These are phyloP conservation scores for Trachemys scripta DNA, from an alignment of 2,113 vertebrate genomes.

Conservation along the genomic window DNA sequence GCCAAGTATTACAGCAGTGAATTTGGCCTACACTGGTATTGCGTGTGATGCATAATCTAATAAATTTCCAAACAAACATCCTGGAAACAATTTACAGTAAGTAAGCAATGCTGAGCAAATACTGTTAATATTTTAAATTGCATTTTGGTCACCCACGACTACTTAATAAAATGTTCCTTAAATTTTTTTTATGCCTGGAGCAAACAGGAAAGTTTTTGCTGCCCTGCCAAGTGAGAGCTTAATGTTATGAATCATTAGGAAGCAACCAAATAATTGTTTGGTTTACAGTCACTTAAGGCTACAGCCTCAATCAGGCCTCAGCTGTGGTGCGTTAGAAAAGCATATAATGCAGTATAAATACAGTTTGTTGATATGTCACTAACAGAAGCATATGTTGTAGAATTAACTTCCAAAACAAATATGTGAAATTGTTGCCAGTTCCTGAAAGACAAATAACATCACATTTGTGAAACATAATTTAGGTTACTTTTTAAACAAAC, in stretches of 20 bases:
- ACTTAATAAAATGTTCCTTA: constrained; percentile 40
- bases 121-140: constrained; percentile 77
- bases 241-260: constrained; percentile 82
- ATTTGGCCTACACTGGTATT: constrained; percentile 79
- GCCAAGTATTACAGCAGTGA: constrained; percentile 75
- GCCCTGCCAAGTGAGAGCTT: constrained; percentile 67
- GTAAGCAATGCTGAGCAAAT: constrained; percentile 75
- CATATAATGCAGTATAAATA: constrained; percentile 45
- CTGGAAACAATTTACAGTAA: constrained; percentile 90
- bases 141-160: constrained; percentile 72
- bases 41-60: constrained; percentile 83
- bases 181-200: constrained; percentile 50
- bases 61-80: constrained; percentile 90
- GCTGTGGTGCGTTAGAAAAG: constrained; percentile 54
- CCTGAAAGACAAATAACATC: constrained; percentile 28
- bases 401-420: constrained; percentile 72
- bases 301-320: constrained; percentile 70
- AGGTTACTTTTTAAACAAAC: constrained; percentile 29
- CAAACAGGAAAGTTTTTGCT: constrained; percentile 49
- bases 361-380: constrained; percentile 60
- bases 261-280: constrained; percentile 80
- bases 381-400: constrained; percentile 64
- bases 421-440: constrained; percentile 41
- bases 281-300: constrained; percentile 77
- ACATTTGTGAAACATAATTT: constrained; percentile 24